phyloP scores from a whole-genome alignment of 2,797 vertebrate genomes.

The Neosilurus hyrtlii region DNA sequence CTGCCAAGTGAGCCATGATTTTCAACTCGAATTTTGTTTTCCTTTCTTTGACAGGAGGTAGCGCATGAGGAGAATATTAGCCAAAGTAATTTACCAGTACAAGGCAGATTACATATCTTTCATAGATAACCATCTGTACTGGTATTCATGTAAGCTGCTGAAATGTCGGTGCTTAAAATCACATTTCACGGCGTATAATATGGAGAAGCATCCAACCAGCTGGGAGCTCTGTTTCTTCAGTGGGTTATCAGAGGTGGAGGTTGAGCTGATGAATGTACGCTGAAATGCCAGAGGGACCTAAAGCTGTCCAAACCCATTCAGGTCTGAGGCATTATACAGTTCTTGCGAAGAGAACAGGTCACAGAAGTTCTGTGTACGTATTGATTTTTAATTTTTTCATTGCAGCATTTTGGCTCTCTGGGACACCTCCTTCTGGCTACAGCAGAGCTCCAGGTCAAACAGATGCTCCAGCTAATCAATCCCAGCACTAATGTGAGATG shows the following conservation, averaged over 20 bases:
- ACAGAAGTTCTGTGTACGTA: constrained; percentile 65
- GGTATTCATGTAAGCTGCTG: neutral
- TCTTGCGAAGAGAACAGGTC: constrained; percentile 68
- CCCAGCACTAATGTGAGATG: constrained; percentile 75
- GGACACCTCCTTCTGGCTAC: constrained; percentile 64
- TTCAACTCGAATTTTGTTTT: neutral
- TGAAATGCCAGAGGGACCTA: constrained; percentile 49
- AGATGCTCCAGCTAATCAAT: constrained; percentile 76
- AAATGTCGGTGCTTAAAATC: constrained; percentile 22
- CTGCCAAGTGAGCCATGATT: constrained; percentile 1
- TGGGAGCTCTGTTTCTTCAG: constrained; percentile 30
- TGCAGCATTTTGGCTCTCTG: constrained; percentile 50
- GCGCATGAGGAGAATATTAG: constrained; percentile 23
- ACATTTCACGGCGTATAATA: constrained; percentile 24
- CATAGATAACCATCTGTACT: constrained; percentile 16
- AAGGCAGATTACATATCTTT: constrained; percentile 12
- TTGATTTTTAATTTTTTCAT: constrained; percentile 73
- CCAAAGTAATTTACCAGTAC: constrained; percentile 22
- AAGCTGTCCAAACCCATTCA: constrained; percentile 55
- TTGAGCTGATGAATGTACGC: constrained; percentile 26
- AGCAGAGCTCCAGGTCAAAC: constrained; percentile 73
- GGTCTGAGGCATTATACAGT: constrained; percentile 51
- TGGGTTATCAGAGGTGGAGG: constrained; percentile 35
- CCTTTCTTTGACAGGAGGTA: constrained; percentile 10
- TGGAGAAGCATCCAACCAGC: neutral